A percentile compares a stretch with the other conserved stretches of the same genome.
Conservation (phyloP, 2,888 invertebrate genomes). For the Luperina nickerlii region DNA sequence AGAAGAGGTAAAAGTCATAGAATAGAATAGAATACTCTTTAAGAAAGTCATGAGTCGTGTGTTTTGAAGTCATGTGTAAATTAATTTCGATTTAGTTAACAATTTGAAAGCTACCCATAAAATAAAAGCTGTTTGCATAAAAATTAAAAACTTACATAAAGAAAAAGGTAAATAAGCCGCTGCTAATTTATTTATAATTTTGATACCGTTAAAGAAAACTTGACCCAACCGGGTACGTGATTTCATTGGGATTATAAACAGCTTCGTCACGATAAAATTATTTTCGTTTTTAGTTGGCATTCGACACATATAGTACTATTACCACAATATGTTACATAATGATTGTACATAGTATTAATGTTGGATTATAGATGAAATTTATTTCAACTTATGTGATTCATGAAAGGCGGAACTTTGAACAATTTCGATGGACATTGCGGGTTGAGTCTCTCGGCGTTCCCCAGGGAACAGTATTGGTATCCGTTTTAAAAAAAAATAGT, state of each 20-base stretch:
- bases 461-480: constrained; percentile 1
- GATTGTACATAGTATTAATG: neutral
- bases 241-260: constrained; percentile 33
- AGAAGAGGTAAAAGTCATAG: neutral
- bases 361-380: neutral
- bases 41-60: too few relatives aligned
- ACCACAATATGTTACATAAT: constrained; percentile 4
- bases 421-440: neutral
- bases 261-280: constrained; percentile 1
- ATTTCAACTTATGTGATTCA: neutral
- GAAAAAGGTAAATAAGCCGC: constrained; percentile 13
- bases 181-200: constrained; percentile 24
- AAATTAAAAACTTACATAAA: neutral
- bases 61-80: too few relatives aligned
- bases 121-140: neutral
- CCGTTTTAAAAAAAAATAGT: neutral
- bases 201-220: constrained; percentile 10
- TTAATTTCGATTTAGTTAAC: too few relatives aligned
- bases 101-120: neutral
- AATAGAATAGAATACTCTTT: too few relatives aligned
- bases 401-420: neutral
- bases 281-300: constrained; percentile 32
- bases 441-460: neutral
- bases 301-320: constrained; percentile 3
- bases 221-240: constrained; percentile 27